Base-by-base conservation (phyloP, 1,140 invertebrate genomes). In the Zaprionus lachaisei region DNA sequence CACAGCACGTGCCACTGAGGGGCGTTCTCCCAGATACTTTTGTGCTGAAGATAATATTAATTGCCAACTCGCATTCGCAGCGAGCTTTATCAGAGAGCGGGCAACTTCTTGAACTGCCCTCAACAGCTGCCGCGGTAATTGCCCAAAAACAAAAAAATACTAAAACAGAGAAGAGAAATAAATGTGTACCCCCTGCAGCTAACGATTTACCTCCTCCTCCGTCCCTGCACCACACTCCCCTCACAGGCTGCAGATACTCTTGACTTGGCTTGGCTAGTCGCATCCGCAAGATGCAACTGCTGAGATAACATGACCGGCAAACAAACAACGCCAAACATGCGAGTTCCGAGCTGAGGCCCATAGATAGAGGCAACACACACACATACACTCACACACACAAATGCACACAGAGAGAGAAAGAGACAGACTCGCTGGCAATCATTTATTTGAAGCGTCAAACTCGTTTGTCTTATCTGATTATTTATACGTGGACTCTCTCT, bases 361-460 rank as follows among this genome's bases (percentile, higher is more conserved):
- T 87, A 87, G 77, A 84, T 90, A 90, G 84, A 84, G 65, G 44
- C 67, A 79, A 61, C 44, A 71, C 22, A 66, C 63, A 79, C 68
- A 69, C 70, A 66, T 67, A 72, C 44, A 54, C 68, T 65, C 12
- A 67, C 38, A 57, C 15, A 37, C 54, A 49, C 34, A 72, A 44
- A 72, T 37, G 51, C 56, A 55, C 24, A 60, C 51, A 58, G 14
- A 49, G 34, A 56, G 5, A 37, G 22, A 49, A 24, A 60, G 51
- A 67, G 34, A 56, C 61, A 55, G 64, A 56, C 41, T 47, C 41
- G 57, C 84, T 73, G 78, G 72, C 85, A 85, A 90, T 90, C 81
- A 90, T 91, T 90, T 90, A 90, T 90, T 82, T 91, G 86, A 90
- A 90, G 85, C 86, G 85, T 90, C 85, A 90, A 90, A 90, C 85